Evolutionary conservation across 1,140 invertebrate species (phyloP), one percentile per base, ranked within the genome.

Genomic region (Anastrepha obliqua): DNA sequence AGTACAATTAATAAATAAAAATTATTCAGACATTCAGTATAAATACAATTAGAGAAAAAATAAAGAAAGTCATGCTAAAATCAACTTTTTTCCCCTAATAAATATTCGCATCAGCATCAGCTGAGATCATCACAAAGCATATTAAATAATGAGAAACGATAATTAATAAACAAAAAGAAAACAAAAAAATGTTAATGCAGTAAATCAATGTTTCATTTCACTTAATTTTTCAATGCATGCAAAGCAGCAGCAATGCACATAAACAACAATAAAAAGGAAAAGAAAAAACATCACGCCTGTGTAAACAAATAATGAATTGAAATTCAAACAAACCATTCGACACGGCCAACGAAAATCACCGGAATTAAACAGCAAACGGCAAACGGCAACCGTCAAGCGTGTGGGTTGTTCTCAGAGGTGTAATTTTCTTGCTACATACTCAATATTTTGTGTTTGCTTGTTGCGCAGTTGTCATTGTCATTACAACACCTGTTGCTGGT

Each of bases 361-460:
- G 74, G n/a, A 58, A 81, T 29, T 29, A 42, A 4, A 29, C 17
- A 29, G 29, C 29, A 29, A 29, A 29, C 29, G 29, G 29, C 29
- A 29, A 29, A 29, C 29, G 29, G 1, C 29, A 1, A 29, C 29
- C 29, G 47, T 29, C 74, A 81, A 55, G n/a, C 74, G 47, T n/a
- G 74, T 81, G 74, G 74, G 74, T 17, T 81, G 74, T 81, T 58
- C 47, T 81, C 74, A 20, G 20, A 13, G 74, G 47, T 81, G 74
- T 81, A 15, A 81, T 81, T 58, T 81, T 81, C 74, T 44, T 81
- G 51, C 44, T 55, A 47, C 29, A 29, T 29, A 29, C 29, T 29
- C 29, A 29, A 29, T 29, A 29, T 29, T 29, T 74, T 74, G 17
- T 44, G 7, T 11, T 74, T 44, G 6, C 29, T 8, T 67, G 8